Evolutionary conservation across 2,888 invertebrate genomes (phyloP).

Genomic region (Hemaris fuciformis): DNA sequence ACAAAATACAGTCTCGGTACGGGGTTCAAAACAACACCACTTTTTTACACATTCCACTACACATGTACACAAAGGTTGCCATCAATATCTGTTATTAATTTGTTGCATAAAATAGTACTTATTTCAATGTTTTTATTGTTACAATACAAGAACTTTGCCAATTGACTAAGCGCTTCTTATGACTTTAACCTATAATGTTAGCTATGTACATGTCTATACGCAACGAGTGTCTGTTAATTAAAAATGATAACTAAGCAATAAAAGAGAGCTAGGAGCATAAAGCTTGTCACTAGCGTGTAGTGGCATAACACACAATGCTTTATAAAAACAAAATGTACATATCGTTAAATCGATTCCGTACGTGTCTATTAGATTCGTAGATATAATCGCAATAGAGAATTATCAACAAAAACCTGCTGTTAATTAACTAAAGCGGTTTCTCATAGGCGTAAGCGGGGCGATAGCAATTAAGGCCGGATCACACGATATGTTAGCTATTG

Average conservation of each 20-base stretch:
- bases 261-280: neutral
- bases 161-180: too few species aligned
- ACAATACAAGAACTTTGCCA: too few species aligned
- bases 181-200: too few species aligned
- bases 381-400: neutral
- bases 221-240: neutral
- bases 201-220: neutral
- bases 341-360: conserved; percentile 7
- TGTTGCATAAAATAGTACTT: too few species aligned
- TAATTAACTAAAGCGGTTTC: conserved; percentile 60
- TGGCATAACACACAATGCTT: neutral
- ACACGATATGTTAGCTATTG: conserved; percentile 55
- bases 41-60: too few species aligned
- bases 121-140: too few species aligned
- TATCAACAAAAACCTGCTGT: conserved; percentile 28
- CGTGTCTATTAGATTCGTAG: conserved; percentile 5
- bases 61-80: too few species aligned
- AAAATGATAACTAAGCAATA: neutral
- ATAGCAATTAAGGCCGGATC: conserved; percentile 51
- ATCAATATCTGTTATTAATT: too few species aligned
- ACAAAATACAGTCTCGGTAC: too few species aligned
- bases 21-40: too few species aligned
- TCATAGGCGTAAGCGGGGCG: conserved; percentile 40
- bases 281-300: neutral
- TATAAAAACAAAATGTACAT: neutral